Base-by-base conservation (phyloP, 2,113 vertebrate species). In the Leiothrix lutea region DNA sequence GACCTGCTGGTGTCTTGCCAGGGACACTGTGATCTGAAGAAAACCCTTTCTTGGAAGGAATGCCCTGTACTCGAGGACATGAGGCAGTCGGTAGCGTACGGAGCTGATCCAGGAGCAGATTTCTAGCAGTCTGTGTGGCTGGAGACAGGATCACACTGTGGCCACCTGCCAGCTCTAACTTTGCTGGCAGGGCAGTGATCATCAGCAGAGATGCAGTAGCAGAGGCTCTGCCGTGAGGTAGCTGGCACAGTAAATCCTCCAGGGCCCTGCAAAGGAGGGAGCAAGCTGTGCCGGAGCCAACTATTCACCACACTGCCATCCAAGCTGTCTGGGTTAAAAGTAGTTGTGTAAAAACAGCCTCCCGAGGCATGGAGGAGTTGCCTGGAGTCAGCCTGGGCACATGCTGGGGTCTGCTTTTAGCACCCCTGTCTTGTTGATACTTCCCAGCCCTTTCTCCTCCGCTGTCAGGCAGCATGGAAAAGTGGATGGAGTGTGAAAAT, bases 161-260 rank as follows among this genome's bases (percentile, higher is more conserved):
- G 89, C 69, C 51, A 83, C 69, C 84, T 85, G 95, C 95, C 94
- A 94, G 11, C 75, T 79, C 79, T 18, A 62, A 25, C 54, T 91
- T 44, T 58, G 66, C 84, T 94, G 90, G 78, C 90, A 77, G 42
- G 58, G 38, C 81, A 88, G 42, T 42, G n/a, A 82, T 80, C 64
- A 14, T 64, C 89, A 90, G 93, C 81, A 82, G 62, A 92, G 87
- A 84, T 80, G 87, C 86, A 92, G 91, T 75, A 94, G 94, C 92
- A 54, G 78, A 75, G 66, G 70, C 61, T 95, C 50, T 91, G 89
- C 80, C 16, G 70, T 50, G 89, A 89, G 95, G 62, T 88, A 80
- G 90, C 87, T 95, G 89, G 91, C 93, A 57, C 48, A 54, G 58
- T 44, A 95, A 92, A 95, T 77, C 19, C 90, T 66, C 78, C 50